Conservation (phyloP, 2,113 vertebrate species). For the Tylochromis polylepis region DNA sequence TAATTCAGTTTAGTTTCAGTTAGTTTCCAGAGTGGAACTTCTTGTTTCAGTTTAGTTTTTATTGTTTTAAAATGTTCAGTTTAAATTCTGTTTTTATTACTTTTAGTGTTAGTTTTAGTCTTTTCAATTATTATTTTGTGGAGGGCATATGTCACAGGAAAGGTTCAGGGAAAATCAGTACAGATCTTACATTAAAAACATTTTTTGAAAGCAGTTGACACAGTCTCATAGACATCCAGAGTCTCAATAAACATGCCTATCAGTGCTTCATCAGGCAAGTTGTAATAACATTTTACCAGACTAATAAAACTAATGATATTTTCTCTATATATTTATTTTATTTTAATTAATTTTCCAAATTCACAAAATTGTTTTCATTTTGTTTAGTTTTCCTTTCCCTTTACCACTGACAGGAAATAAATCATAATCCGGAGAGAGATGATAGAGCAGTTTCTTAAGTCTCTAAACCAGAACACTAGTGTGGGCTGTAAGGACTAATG, state of each 20-base stretch:
- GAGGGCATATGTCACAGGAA: background rate
- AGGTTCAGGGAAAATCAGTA: background rate
- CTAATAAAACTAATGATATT: background rate
- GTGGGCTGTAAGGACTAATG: background rate
- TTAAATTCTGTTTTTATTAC: background rate
- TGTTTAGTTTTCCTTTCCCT: background rate
- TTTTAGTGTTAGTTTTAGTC: background rate
- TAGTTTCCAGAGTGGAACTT: background rate
- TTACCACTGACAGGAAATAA: background rate
- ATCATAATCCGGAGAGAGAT: background rate
- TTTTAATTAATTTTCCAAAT: background rate
- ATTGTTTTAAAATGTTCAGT: background rate
- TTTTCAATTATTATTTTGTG: background rate
- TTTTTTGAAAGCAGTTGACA: background rate
- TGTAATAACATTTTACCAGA: background rate
- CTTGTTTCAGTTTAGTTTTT: background rate
- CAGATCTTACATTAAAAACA: background rate
- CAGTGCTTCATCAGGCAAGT: background rate
- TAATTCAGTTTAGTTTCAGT: background rate
- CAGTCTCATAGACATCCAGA: background rate
- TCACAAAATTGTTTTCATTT: background rate
- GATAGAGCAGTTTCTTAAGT: background rate
- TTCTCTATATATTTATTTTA: background rate
- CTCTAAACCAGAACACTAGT: background rate
- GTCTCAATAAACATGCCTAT: background rate